Evolutionary conservation across 2,888 invertebrate genomes (phyloP).

Genomic region (Podabrus alpinus): DNA sequence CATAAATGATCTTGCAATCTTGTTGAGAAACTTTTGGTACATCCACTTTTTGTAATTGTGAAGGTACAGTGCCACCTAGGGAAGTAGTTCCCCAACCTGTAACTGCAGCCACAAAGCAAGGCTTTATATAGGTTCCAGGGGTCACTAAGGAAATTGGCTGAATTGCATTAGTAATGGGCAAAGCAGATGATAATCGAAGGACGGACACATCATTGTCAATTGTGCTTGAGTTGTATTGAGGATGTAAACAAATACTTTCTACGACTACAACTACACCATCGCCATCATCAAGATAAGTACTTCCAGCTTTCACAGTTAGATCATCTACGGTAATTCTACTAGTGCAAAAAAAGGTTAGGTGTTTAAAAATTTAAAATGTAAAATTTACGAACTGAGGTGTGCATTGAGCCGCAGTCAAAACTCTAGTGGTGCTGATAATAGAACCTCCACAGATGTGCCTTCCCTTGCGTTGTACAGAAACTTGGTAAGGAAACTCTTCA

Average conservation of each 20-base stretch:
- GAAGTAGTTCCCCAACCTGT: conserved; percentile 11
- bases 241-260: not conserved
- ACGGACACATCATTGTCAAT: conserved; percentile 13
- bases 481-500: conserved; percentile 49
- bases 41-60: conserved; percentile 42
- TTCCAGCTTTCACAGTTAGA: conserved; percentile 10
- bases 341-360: too few relatives aligned
- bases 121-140: not conserved
- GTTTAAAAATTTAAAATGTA: not conserved
- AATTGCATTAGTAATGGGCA: not conserved
- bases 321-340: too few relatives aligned
- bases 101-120: conserved; percentile 1
- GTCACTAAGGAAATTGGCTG: not conserved
- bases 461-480: conserved; percentile 39
- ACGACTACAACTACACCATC: not conserved
- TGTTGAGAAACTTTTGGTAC: conserved; percentile 41
- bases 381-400: conserved; percentile 12
- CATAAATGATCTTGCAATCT: conserved; percentile 39
- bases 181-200: not conserved
- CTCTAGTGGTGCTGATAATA: conserved; percentile 42
- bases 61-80: conserved; percentile 36
- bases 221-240: not conserved
- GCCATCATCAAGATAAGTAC: not conserved
- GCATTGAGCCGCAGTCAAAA: conserved; percentile 43
- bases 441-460: conserved; percentile 44